Evolutionary conservation across 2,888 invertebrate species (phyloP).

Genomic region (Caenorhabditis angaria): DNA sequence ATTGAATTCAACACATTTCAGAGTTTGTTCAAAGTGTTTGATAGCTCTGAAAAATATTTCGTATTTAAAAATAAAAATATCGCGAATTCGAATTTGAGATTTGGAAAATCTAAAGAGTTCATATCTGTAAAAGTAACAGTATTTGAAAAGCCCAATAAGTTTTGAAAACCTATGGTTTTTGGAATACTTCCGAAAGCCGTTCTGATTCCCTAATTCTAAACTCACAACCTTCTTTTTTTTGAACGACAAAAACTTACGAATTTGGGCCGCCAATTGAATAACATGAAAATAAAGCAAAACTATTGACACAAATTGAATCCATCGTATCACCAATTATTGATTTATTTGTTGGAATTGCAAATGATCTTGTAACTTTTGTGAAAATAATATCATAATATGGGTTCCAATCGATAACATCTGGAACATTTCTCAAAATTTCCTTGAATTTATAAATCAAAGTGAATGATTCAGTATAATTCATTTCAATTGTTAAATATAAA

Average conservation of each 20-base stretch:
- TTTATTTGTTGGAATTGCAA: constrained; percentile 43
- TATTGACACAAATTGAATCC: constrained; percentile 3
- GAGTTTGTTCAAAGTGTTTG: constrained; percentile 41
- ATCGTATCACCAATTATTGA: constrained; percentile 28
- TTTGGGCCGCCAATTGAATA: constrained; percentile 34
- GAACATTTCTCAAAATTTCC: constrained; percentile 10
- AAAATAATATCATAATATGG: constrained; percentile 43
- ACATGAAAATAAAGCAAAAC: constrained; percentile 16
- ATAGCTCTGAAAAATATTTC: constrained; percentile 32
- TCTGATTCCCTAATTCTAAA: neutral
- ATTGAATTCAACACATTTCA: constrained; percentile 43
- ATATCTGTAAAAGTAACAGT: too few relatives aligned
- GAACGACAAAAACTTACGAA: too few relatives aligned
- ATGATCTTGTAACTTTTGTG: constrained; percentile 44
- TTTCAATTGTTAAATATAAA: constrained; percentile 44
- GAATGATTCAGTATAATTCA: constrained; percentile 28
- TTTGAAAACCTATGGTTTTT: too few relatives aligned
- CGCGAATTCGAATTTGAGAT: too few relatives aligned
- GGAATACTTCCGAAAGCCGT: too few relatives aligned
- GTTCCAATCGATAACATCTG: constrained; percentile 34
- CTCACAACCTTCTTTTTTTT: too few relatives aligned
- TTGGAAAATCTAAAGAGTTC: too few relatives aligned
- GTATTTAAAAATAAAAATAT: neutral
- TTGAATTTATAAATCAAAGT: constrained; percentile 3
- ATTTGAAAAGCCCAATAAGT: too few relatives aligned